Evolutionary conservation across 2,888 invertebrate genomes (phyloP).

Genomic region (Chrysina gloriosa): DNA sequence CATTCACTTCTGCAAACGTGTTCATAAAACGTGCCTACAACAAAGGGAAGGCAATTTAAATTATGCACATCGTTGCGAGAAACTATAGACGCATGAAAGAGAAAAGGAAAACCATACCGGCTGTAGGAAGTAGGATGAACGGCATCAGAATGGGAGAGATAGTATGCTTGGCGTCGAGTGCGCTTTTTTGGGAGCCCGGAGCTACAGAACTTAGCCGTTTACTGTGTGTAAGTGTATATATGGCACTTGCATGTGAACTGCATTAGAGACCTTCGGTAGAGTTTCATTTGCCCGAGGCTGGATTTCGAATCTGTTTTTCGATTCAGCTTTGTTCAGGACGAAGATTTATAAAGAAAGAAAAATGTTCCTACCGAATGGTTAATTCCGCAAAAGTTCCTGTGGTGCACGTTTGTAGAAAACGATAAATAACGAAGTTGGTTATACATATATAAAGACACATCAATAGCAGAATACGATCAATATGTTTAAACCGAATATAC

Average conservation of each 20-base stretch:
- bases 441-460: no score
- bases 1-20: background rate
- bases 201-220: slow-evolving; percentile 35
- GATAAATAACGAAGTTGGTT: no score
- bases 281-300: slow-evolving; percentile 28
- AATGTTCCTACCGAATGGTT: background rate
- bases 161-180: background rate
- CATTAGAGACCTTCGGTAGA: slow-evolving; percentile 38
- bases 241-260: slow-evolving; percentile 42
- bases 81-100: background rate
- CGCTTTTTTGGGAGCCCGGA: background rate
- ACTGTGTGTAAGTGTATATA: slow-evolving; percentile 14
- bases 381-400: background rate
- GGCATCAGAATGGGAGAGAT: background rate
- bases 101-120: background rate
- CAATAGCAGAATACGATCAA: no score
- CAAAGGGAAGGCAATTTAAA: slow-evolving; percentile 1
- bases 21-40: background rate
- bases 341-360: background rate
- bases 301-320: slow-evolving; percentile 34
- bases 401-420: no score
- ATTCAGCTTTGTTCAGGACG: slow-evolving; percentile 1
- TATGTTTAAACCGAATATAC: no score
- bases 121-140: background rate
- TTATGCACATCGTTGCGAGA: background rate